Evolutionary conservation across 2,888 invertebrate genomes (phyloP), one percentile per base, ranked within the genome.

Genomic region (Pachliopta kotzebuea): DNA sequence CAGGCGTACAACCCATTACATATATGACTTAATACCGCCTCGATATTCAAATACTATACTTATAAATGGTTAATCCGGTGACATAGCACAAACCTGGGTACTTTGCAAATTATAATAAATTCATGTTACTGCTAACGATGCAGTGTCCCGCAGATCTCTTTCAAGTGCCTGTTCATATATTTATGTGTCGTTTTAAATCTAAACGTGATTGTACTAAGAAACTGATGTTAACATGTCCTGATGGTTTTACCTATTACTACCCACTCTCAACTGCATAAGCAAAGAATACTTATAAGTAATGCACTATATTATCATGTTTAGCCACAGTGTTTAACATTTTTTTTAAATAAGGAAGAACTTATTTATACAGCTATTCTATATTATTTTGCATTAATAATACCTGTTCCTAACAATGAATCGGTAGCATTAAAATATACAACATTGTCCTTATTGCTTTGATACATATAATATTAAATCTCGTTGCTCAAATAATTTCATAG

Each of bases 1-100:
- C 68, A 67, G 69, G 72, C 70, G 68, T 69, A 67, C 68, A 68
- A 56, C 23, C 67, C 58, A 67, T 68, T 69, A 65, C 45, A 20
- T 53, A 55, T 54, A 58, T 50, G 45, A 63, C 52, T 59, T 24
- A 31, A 50, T 63, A 57, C 42, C 31, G 45, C 53, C 58, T 56
- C 56, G 37, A 56, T 20, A 56, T 56, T 45, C 29, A 52, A 64
- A 64, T 42, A 42, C 18, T 23, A 56, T 37, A 50, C 50, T 50
- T 52, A 60, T 14, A 20, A 42, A 6, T 17, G 45, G 45, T 26
- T 52, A 62, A 56, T 60, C 37, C 56, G 29, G 59, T 59, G 49
- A 62, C 26, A 18, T 55, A 52, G 31, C 21, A n/a, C 11, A 50
- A 55, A 31, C n/a, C 21, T 31, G 56, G 11, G 31, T 26, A 37